Evolutionary conservation across 2,888 invertebrate species (phyloP).

Genomic region (Philhelius pedissequus): DNA sequence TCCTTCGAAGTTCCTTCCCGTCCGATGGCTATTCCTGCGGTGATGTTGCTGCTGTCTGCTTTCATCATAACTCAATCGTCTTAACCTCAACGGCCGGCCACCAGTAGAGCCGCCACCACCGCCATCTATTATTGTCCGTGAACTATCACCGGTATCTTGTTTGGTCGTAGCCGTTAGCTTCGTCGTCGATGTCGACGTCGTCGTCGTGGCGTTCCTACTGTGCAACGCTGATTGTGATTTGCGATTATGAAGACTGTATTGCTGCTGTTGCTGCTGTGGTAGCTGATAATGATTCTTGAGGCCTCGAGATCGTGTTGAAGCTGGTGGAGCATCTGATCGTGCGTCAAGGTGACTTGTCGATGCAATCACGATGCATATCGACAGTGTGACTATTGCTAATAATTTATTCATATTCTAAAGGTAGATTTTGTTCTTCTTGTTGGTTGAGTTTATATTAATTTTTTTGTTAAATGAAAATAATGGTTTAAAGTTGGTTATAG

Average conservation of each 20-base stretch:
- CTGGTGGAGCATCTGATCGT: slow-evolving; percentile 50
- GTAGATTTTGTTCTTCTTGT: slow-evolving; percentile 18
- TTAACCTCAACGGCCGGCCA: slow-evolving; percentile 46
- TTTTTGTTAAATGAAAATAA: slow-evolving; percentile 14
- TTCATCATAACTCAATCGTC: slow-evolving; percentile 63
- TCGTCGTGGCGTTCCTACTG: slow-evolving; percentile 38
- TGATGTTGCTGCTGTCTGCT: slow-evolving; percentile 47
- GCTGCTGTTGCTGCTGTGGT: slow-evolving; percentile 22
- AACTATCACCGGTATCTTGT: slow-evolving; percentile 43
- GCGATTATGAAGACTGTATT: slow-evolving; percentile 54
- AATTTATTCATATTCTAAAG: slow-evolving; percentile 62
- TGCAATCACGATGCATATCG: slow-evolving; percentile 59
- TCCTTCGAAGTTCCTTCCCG: slow-evolving; percentile 54
- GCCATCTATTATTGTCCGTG: slow-evolving; percentile 55
- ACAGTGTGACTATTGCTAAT: slow-evolving; percentile 66
- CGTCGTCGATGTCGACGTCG: slow-evolving; percentile 28
- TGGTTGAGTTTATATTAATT: background rate
- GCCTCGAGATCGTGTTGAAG: slow-evolving; percentile 37
- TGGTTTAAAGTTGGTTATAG: slow-evolving; percentile 30
- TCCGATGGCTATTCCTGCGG: slow-evolving; percentile 55
- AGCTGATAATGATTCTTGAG: slow-evolving; percentile 33
- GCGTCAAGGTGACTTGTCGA: slow-evolving; percentile 66
- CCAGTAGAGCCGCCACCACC: slow-evolving; percentile 26
- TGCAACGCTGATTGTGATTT: slow-evolving; percentile 57
- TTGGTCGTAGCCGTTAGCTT: slow-evolving; percentile 15